A percentile compares a stretch with the other conserved stretches of the same genome.
Conservation (phyloP, 1,140 invertebrate genomes). For the Drosophila sucinea region DNA sequence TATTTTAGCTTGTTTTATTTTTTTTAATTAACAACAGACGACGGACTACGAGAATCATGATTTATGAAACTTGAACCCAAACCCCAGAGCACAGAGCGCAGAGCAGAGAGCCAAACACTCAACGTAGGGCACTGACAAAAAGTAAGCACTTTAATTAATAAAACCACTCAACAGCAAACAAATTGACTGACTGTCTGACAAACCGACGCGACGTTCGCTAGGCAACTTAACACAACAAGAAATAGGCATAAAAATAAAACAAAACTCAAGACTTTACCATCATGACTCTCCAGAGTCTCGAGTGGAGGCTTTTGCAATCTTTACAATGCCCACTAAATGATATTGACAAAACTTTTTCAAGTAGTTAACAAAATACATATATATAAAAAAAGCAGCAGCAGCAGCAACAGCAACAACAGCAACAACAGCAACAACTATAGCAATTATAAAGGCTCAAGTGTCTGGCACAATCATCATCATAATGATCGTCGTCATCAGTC, state of each 20-base stretch:
- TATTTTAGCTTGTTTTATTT: conserved; percentile 73
- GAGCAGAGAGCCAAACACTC: conserved; percentile 28
- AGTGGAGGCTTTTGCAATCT: conserved; percentile 77
- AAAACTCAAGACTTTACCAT: conserved; percentile 50
- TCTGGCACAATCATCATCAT: conserved; percentile 62
- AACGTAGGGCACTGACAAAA: conserved; percentile 4
- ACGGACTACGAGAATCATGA: conserved; percentile 15
- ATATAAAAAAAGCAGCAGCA: conserved; percentile 33
- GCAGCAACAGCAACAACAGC: conserved; percentile 46
- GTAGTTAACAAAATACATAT: conserved; percentile 47
- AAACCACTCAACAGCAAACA: conserved; percentile 73
- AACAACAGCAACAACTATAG: conserved; percentile 53
- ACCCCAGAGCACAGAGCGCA: conserved; percentile 17
- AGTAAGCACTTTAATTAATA: conserved; percentile 78
- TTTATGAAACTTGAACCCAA: conserved; percentile 21
- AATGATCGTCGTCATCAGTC: conserved; percentile 42
- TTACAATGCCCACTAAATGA: conserved; percentile 80
- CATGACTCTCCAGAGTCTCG: conserved; percentile 72
- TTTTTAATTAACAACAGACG: conserved; percentile 48
- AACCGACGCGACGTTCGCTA: background rate
- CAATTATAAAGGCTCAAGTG: conserved; percentile 69
- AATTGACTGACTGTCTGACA: conserved; percentile 65
- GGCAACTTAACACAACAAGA: conserved; percentile 33
- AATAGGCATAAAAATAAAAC: conserved; percentile 15
- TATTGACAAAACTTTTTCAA: conserved; percentile 76